Evolutionary conservation across 2,113 vertebrate species (phyloP).

Genomic region (Siphamia tubifer): DNA sequence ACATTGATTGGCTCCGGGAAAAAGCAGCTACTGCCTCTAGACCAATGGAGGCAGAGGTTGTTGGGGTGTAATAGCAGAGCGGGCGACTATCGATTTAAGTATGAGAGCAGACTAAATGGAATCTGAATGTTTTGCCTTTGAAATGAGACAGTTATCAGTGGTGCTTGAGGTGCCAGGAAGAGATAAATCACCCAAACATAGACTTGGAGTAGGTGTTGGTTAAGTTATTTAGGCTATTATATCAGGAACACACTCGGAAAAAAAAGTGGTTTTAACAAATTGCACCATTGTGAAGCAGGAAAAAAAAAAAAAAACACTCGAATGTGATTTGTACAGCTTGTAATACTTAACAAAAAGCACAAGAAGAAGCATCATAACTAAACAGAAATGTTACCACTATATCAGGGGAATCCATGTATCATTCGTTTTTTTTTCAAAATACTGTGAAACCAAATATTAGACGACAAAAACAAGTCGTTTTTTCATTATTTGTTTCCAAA

Average conservation of each 20-base stretch:
- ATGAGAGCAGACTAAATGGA: slow-evolving; percentile 72
- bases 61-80: slow-evolving; percentile 56
- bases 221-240: neutral
- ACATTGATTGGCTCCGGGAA: slow-evolving; percentile 74
- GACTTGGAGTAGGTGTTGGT: neutral
- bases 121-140: slow-evolving; percentile 33
- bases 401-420: too few relatives aligned
- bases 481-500: too few relatives aligned
- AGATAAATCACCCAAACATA: neutral
- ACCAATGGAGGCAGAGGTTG: slow-evolving; percentile 49
- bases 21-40: slow-evolving; percentile 44
- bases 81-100: slow-evolving; percentile 73
- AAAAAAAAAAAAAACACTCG: too few relatives aligned
- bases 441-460: too few relatives aligned
- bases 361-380: too few relatives aligned
- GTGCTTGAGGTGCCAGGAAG: neutral
- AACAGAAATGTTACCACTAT: too few relatives aligned
- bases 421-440: too few relatives aligned
- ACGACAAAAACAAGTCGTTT: too few relatives aligned
- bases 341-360: too few relatives aligned
- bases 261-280: too few relatives aligned
- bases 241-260: neutral
- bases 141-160: slow-evolving; percentile 11
- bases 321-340: too few relatives aligned
- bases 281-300: too few relatives aligned